A percentile compares a stretch with the other conserved stretches of the same genome.
Conservation (phyloP, 2,113 vertebrate genomes). For the Ictalurus furcatus region DNA sequence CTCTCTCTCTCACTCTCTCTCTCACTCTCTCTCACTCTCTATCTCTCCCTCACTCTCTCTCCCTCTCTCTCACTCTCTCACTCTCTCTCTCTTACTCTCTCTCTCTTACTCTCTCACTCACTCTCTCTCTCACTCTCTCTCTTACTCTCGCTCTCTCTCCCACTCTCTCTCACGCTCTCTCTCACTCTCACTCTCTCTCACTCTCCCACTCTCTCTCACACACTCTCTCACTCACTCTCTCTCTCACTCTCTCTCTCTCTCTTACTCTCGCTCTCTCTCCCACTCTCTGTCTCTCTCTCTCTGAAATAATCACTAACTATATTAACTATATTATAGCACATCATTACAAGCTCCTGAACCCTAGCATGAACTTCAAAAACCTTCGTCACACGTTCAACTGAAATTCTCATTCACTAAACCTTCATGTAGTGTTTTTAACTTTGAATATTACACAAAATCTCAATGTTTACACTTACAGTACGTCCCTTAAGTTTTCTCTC, state of each 20-base stretch:
- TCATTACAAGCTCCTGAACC: neutral
- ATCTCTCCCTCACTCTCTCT: too few species aligned
- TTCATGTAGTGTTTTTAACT: constrained; percentile 26
- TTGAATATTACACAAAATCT: neutral
- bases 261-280: neutral
- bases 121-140: too few species aligned
- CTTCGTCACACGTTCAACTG: neutral
- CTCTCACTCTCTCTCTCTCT: neutral
- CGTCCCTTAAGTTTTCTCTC: neutral
- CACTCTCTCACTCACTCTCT: neutral
- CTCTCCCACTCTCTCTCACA: too few species aligned
- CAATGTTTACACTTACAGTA: neutral
- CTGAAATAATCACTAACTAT: neutral
- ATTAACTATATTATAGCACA: neutral
- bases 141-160: neutral
- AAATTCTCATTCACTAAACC: neutral
- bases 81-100: neutral
- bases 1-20: neutral
- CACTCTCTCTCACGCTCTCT: neutral
- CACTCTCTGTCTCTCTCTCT: neutral
- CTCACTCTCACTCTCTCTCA: too few species aligned
- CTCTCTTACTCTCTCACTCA: neutral
- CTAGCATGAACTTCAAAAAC: neutral
- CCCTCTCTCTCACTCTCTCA: too few species aligned
- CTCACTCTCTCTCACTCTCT: too few species aligned